Evolutionary conservation across 2,888 invertebrate genomes (phyloP), one percentile per base, ranked within the genome.

Genomic region (Plebejus anna): DNA sequence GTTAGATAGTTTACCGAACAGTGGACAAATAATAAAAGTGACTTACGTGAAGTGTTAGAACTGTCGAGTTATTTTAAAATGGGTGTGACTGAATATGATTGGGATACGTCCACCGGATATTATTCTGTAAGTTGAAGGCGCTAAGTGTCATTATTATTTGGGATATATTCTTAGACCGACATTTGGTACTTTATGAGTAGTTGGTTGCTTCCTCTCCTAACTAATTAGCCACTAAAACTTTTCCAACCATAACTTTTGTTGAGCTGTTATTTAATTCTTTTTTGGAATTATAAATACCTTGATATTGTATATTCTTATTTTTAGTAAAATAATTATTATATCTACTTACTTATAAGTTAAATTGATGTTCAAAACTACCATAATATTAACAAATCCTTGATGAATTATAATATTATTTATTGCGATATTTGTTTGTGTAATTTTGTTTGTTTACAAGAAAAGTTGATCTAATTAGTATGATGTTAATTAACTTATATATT

Each of bases 41-140:
- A 77, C 72, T 76, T 78, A 75, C 80, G 82, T 73, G 80, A 81
- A 81, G 80, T 82, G 82, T 83, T 85, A 82, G 85, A 80, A 84
- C 79, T 82, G 80, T 80, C 79, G 73, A 71, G 73, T 51, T 76
- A 77, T 72, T 85, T 88, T 83, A 91, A 90, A 86, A 94, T 94
- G 94, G 94, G 94, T 89, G 90, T 92, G 88, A 90, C 83, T 82
- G 91, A 93, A 80, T 92, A 86, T 82, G 92, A 93, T 84, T 94
- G 92, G 93, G 93, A 93, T 82, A 88, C 92, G 81, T 91, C 88
- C 82, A 90, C 88, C 88, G 92, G 92, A 87, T 92, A 88, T 85
- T 90, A 88, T 83, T 92, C 93, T 83, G 93, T 93, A 83, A 93
- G 93, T 92, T 78, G 71, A 32, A 66, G 66, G 66, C 66, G 66